These are phyloP conservation scores for Leptinotarsa haldemani DNA, from an alignment of 2,888 invertebrate species.

Conservation along the genomic window DNA sequence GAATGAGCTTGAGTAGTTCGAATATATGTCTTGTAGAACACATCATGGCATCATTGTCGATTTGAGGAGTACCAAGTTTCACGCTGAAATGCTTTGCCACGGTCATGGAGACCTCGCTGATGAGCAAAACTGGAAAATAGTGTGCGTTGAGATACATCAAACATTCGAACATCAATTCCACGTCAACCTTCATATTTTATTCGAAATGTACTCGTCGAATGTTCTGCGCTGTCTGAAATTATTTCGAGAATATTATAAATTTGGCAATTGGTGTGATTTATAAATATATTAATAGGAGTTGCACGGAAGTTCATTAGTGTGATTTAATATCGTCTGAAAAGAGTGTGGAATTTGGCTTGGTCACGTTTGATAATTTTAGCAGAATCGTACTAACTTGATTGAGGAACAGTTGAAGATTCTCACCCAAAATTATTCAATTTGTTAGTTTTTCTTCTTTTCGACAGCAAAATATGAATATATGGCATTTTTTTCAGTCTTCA, in stretches of 20 bases:
- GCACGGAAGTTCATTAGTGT: slow-evolving; percentile 9
- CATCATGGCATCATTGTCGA: slow-evolving; percentile 48
- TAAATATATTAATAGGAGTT: slow-evolving; percentile 36
- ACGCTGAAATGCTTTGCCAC: slow-evolving; percentile 48
- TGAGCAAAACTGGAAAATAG: slow-evolving; percentile 49
- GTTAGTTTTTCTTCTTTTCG: no score
- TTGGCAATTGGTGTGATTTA: slow-evolving; percentile 29
- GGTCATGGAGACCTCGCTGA: slow-evolving; percentile 48
- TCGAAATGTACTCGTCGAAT: slow-evolving; percentile 1
- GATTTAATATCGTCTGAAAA: slow-evolving; percentile 6
- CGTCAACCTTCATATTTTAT: slow-evolving; percentile 46
- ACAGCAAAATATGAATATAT: no score
- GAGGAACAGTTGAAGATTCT: background rate
- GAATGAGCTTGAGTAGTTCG: slow-evolving; percentile 48
- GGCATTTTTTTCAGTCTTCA: no score
- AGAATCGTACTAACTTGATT: background rate
- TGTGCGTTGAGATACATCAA: slow-evolving; percentile 50
- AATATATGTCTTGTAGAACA: slow-evolving; percentile 46
- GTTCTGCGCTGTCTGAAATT: slow-evolving; percentile 6
- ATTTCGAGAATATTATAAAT: slow-evolving; percentile 26
- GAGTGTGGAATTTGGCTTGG: background rate
- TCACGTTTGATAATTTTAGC: background rate
- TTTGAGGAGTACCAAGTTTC: slow-evolving; percentile 48
- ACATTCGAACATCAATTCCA: slow-evolving; percentile 52
- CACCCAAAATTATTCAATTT: no score